Conservation (phyloP, 2,113 vertebrate genomes). For the Axis porcinus region DNA sequence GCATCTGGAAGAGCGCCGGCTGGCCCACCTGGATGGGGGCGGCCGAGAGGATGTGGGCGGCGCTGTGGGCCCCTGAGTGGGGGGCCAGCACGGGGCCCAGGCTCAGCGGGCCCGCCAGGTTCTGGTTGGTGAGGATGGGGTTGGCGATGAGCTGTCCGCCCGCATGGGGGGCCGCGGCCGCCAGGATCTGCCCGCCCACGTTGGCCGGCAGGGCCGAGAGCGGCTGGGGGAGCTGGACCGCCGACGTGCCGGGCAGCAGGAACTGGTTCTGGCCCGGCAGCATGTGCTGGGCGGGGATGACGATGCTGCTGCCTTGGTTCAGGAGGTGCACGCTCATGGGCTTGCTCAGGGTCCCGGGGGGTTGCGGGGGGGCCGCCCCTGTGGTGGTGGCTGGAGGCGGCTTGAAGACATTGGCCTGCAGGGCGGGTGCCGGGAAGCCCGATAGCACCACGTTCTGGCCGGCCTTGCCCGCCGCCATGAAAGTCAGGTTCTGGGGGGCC, state of each 20-base stretch:
- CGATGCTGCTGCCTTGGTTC: constrained; percentile 94
- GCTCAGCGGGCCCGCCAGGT: constrained; percentile 85
- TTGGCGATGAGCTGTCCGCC: constrained; percentile 92
- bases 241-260: constrained; percentile 81
- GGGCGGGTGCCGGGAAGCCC: constrained; percentile 84
- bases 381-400: constrained; percentile 65
- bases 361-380: constrained; percentile 66
- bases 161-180: constrained; percentile 84
- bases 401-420: constrained; percentile 86
- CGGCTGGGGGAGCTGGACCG: constrained; percentile 79
- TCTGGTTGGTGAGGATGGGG: constrained; percentile 93
- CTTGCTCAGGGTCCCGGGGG: constrained; percentile 86
- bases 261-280: constrained; percentile 92
- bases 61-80: constrained; percentile 85
- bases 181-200: constrained; percentile 87
- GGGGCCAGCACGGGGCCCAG: constrained; percentile 90
- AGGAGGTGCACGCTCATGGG: constrained; percentile 93
- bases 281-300: constrained; percentile 93
- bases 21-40: constrained; percentile 90
- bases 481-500: constrained; percentile 91
- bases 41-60: constrained; percentile 92
- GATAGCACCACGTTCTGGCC: constrained; percentile 92
- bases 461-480: constrained; percentile 89
- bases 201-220: constrained; percentile 87
- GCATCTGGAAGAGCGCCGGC: constrained; percentile 94